These are phyloP conservation scores for Allygus modestus DNA, from an alignment of 2,888 invertebrate species.

Conservation along the genomic window DNA sequence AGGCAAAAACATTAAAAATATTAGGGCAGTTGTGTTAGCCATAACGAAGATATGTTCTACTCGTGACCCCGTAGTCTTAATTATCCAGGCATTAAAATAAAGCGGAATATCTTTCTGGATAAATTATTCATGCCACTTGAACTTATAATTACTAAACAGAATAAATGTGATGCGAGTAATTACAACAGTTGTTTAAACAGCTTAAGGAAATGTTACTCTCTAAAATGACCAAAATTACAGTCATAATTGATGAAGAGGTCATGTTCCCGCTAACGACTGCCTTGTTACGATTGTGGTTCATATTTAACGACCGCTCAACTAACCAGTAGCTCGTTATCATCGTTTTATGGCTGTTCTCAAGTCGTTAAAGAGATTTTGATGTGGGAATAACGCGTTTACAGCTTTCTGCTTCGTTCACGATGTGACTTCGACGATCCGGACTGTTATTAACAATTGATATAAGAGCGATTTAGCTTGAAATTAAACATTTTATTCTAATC, in stretches of 20 bases:
- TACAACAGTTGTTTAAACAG: background rate
- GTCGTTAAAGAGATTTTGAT: slow-evolving; percentile 51
- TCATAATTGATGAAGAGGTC: slow-evolving; percentile 29
- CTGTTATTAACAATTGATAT: slow-evolving; percentile 11
- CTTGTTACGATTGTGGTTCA: slow-evolving; percentile 46
- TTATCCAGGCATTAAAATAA: no score
- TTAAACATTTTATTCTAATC: background rate
- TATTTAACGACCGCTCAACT: slow-evolving; percentile 50
- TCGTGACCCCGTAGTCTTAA: no score
- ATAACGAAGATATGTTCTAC: no score
- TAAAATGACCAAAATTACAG: slow-evolving; percentile 25
- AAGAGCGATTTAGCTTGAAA: background rate
- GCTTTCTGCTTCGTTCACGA: slow-evolving; percentile 13
- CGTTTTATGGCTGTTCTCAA: slow-evolving; percentile 51
- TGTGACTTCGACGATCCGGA: background rate
- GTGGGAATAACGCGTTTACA: slow-evolving; percentile 52
- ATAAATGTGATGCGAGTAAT: background rate
- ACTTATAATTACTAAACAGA: background rate
- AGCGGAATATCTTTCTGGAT: no score
- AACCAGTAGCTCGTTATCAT: slow-evolving; percentile 52
- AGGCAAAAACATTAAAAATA: no score
- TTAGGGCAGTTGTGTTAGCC: no score
- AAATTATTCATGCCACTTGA: background rate
- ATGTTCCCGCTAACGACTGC: slow-evolving; percentile 21
- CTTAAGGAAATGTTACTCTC: slow-evolving; percentile 24